These are phyloP conservation scores for Thalassoma bifasciatum DNA, from an alignment of 2,113 vertebrate genomes.

Conservation along the genomic window DNA sequence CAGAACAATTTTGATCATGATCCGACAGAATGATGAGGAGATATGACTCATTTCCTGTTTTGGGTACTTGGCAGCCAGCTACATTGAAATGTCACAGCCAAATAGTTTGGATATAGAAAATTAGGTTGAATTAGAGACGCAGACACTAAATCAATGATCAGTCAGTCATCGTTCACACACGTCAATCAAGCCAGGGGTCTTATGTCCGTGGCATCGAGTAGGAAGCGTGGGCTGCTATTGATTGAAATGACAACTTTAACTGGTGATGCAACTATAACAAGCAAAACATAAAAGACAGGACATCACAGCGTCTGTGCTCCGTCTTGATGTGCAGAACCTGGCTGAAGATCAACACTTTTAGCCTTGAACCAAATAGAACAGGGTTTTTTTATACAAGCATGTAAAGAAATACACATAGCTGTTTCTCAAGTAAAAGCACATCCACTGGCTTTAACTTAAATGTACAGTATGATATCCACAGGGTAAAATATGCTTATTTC, in stretches of 20 bases:
- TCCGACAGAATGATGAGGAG: conserved; percentile 17
- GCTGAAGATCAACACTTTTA: background rate
- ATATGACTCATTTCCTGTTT: conserved; percentile 34
- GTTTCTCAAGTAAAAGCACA: too few relatives aligned
- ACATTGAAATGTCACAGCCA: conserved; percentile 23
- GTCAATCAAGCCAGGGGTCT: background rate
- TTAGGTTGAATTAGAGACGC: background rate
- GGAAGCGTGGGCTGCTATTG: background rate
- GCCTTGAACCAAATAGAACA: background rate
- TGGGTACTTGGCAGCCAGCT: conserved; percentile 9
- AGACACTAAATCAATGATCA: conserved; percentile 4
- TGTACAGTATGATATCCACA: too few relatives aligned
- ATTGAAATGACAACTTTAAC: background rate
- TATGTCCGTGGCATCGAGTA: background rate
- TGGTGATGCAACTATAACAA: background rate
- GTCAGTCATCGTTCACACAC: background rate
- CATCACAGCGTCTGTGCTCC: too few relatives aligned
- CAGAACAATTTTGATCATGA: conserved; percentile 38
- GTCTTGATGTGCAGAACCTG: background rate
- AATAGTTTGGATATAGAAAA: conserved; percentile 4
- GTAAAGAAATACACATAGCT: too few relatives aligned
- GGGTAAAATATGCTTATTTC: too few relatives aligned
- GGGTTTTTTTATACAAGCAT: too few relatives aligned
- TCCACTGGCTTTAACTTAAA: too few relatives aligned
- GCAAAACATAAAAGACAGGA: too few relatives aligned